Conservation (phyloP, 1,140 invertebrate genomes). For the Proctacanthus coquilletti region DNA sequence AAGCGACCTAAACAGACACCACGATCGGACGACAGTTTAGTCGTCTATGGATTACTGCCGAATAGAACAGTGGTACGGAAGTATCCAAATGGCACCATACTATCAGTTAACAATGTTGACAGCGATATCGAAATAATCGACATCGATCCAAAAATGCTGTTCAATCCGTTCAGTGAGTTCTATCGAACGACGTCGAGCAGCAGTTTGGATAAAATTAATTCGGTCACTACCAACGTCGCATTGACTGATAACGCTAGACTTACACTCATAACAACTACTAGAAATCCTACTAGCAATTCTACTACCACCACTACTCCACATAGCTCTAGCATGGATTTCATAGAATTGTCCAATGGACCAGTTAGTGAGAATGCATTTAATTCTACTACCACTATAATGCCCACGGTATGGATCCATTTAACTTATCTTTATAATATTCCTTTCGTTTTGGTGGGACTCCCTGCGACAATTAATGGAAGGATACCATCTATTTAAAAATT, state of each 20-base stretch:
- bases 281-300: neutral
- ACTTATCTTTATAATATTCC: no score
- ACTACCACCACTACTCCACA: no score
- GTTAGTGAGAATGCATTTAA: no score
- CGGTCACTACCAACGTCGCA: neutral
- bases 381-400: neutral
- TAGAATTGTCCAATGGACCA: no score
- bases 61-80: constrained; percentile 56
- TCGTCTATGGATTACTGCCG: constrained; percentile 53
- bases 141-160: constrained; percentile 36
- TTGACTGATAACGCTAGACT: no score
- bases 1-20: constrained; percentile 49
- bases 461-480: no score
- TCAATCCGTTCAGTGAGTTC: constrained; percentile 32
- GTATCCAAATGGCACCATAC: constrained; percentile 55
- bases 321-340: no score
- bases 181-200: constrained; percentile 2
- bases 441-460: no score
- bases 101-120: constrained; percentile 37
- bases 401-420: neutral
- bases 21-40: constrained; percentile 48
- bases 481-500: neutral
- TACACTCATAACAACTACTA: neutral
- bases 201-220: no score
- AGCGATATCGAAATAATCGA: constrained; percentile 6